Percentiles rank a stretch among this genome's conserved stretches.
Evolutionary conservation across 2,797 vertebrate genomes (phyloP).

Genomic region (Valencia hispanica): DNA sequence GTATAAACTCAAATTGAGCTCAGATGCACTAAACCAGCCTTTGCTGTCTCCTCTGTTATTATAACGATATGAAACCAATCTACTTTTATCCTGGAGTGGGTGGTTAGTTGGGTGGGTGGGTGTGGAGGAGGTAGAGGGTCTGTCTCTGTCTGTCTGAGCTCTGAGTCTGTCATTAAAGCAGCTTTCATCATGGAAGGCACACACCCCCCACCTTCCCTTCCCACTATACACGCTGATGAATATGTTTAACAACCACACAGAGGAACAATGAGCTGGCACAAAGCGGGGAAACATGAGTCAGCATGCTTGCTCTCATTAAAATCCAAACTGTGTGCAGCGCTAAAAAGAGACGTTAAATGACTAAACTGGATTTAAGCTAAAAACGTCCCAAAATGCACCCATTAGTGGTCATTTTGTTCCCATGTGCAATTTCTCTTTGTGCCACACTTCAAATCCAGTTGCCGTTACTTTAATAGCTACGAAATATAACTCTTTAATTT

Average conservation of each 20-base stretch:
- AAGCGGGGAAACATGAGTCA: conserved; percentile 67
- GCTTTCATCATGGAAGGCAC: conserved; percentile 68
- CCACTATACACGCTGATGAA: conserved; percentile 46
- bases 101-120: conserved; percentile 49
- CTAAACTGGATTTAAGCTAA: conserved; percentile 53
- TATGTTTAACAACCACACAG: conserved; percentile 55
- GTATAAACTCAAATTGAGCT: conserved; percentile 42
- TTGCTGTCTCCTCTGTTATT: conserved; percentile 49
- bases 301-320: conserved; percentile 42
- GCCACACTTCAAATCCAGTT: background rate
- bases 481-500: background rate
- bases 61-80: conserved; percentile 64
- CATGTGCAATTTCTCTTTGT: background rate
- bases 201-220: conserved; percentile 24
- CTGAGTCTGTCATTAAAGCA: conserved; percentile 73
- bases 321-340: conserved; percentile 25
- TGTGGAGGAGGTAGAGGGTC: conserved; percentile 38
- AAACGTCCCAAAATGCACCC: conserved; percentile 50
- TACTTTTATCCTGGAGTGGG: conserved; percentile 56
- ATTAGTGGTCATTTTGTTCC: conserved; percentile 62
- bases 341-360: conserved; percentile 35
- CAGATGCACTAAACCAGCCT: conserved; percentile 28
- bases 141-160: conserved; percentile 58
- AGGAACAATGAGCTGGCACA: conserved; percentile 72
- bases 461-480: conserved; percentile 17